Percentiles rank a stretch among this genome's conserved stretches.
Evolutionary conservation across 2,797 vertebrate genomes (phyloP).

Genomic region (Lacerta viridis): DNA sequence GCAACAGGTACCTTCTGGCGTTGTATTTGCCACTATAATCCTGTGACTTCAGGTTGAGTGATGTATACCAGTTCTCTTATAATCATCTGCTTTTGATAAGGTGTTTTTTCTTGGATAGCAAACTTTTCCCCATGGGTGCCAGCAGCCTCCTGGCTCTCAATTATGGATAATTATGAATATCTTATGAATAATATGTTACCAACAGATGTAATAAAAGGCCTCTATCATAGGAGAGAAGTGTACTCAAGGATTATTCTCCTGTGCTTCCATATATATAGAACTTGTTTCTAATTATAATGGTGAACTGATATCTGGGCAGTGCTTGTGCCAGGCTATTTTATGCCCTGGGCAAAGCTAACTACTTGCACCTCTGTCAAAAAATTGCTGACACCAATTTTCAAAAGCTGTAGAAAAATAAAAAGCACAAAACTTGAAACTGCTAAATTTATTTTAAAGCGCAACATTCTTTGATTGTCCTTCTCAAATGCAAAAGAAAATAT

Average conservation of each 20-base stretch:
- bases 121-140: not conserved
- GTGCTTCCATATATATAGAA: not conserved
- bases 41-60: slow-evolving; percentile 4
- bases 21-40: slow-evolving; percentile 39
- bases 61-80: slow-evolving; percentile 17
- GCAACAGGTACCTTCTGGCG: not conserved
- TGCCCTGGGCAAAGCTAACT: no score
- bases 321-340: no score
- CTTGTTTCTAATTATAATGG: no score
- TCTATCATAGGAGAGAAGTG: not conserved
- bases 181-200: slow-evolving; percentile 38
- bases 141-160: slow-evolving; percentile 1
- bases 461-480: no score
- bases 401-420: no score
- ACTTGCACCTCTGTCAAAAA: no score
- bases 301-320: no score
- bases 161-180: not conserved
- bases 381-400: no score
- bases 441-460: no score
- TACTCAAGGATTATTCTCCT: not conserved
- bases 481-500: not conserved
- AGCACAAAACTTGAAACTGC: no score
- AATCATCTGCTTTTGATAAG: slow-evolving; percentile 20
- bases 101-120: slow-evolving; percentile 34
- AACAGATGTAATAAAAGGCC: slow-evolving; percentile 25